These are phyloP conservation scores for Malaclemys terrapin DNA, from an alignment of 2,113 vertebrate species.

Conservation along the genomic window DNA sequence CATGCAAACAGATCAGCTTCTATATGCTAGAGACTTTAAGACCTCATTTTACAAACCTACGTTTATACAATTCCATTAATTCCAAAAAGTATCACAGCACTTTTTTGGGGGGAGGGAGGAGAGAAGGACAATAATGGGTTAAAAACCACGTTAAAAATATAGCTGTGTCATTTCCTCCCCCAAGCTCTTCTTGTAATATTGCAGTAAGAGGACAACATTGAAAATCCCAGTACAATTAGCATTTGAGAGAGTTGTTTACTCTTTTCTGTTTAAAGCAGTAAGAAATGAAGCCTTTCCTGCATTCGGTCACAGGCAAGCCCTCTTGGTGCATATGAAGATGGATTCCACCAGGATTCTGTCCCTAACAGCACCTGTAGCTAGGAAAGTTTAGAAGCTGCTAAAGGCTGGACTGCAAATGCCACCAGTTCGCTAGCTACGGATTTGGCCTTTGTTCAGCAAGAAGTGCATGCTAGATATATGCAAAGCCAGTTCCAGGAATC, in stretches of 20 bases:
- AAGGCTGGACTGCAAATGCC: no score
- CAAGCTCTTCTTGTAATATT: background rate
- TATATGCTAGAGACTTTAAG: no score
- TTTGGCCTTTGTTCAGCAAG: accelerated
- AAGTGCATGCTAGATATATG: background rate
- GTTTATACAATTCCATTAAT: no score
- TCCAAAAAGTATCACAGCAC: no score
- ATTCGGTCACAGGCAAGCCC: background rate
- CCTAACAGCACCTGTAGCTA: no score
- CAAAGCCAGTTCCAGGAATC: background rate
- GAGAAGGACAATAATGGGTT: background rate
- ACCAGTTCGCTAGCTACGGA: background rate
- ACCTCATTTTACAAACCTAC: no score
- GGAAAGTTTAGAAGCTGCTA: no score
- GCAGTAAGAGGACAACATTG: no score
- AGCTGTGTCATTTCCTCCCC: accelerated
- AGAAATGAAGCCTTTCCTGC: background rate
- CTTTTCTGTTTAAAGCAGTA: background rate
- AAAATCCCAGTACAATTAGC: background rate
- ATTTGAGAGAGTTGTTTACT: background rate
- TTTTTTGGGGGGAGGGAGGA: background rate
- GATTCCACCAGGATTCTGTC: no score
- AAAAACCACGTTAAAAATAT: background rate
- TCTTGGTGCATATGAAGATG: accelerated
- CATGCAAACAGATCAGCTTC: background rate